Evolutionary conservation across 2,888 invertebrate species (phyloP), one percentile per base, ranked within the genome.

Genomic region (Andrena marginata): DNA sequence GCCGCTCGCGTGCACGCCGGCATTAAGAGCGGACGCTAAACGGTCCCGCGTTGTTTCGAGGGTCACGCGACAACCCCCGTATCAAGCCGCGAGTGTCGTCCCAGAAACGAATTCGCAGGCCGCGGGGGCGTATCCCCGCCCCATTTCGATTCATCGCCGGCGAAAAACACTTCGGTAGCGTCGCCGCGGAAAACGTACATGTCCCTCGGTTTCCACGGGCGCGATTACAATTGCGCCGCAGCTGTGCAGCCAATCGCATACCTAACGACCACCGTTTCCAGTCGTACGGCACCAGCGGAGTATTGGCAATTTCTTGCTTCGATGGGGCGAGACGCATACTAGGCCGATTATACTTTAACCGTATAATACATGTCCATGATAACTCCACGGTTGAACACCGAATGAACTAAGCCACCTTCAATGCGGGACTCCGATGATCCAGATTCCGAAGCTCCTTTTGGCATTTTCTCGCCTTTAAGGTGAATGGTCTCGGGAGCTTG

Each of bases 1-100:
- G 56, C 10, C 13, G 63, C 8, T 87, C 70, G 87, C 88, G 83
- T 85, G 83, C 80, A 26, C 42, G 60, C 33, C 26, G 67, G 70
- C 86, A 75, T 81, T 86, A 86, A 81, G 86, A 71, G 67, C 77
- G 73, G 80, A 81, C 80, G 70, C 65, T 86, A 77, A 82, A 81
- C 84, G 42, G 72, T 70, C 62, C 75, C 59, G 60, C 64, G 76
- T 83, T 69, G 82, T 80, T 70, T 60, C 70, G 48, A 63, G 71
- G 68, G 78, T 82, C 87, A 82, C 82, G 77, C 82, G 76, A 86
- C 77, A 80, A 65, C 48, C 59, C 59, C 64, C 77, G 42, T 79
- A 65, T 60, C 68, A 31, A 26, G 42, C 23, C 5, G 13, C 31
- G 51, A 48, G 73, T 70, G 31, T 75, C 68, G 65, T 76, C 60